These are phyloP conservation scores for Drosophila nigromelanica DNA, from an alignment of 1,140 invertebrate genomes.

Conservation along the genomic window DNA sequence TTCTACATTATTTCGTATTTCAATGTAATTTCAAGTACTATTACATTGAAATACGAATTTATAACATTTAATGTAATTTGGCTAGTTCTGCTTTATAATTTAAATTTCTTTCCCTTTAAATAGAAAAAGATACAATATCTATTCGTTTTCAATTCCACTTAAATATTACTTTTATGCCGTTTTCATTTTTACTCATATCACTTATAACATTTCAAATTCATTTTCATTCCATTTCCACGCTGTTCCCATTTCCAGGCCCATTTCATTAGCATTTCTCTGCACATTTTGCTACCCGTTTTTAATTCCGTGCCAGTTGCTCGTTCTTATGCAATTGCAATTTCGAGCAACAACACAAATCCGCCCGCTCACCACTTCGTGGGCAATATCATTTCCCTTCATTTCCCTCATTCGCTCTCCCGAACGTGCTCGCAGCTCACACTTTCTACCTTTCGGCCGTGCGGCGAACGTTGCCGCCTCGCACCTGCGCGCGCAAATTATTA, in stretches of 20 bases:
- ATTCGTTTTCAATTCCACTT: neutral
- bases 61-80: no score
- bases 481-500: slow-evolving; percentile 64
- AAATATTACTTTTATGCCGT: neutral
- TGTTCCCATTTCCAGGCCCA: slow-evolving; percentile 7
- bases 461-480: slow-evolving; percentile 42
- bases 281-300: neutral
- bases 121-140: no score
- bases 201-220: neutral
- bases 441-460: slow-evolving; percentile 47
- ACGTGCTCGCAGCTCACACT: slow-evolving; percentile 44
- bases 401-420: neutral
- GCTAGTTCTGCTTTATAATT: no score
- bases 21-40: no score
- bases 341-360: neutral
- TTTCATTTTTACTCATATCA: neutral
- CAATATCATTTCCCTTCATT: slow-evolving; percentile 2
- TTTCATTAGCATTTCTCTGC: neutral
- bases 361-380: neutral
- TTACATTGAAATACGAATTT: no score
- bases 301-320: slow-evolving; percentile 6
- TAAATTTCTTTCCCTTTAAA: no score
- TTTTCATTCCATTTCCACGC: slow-evolving; percentile 13
- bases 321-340: slow-evolving; percentile 34
- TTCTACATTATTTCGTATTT: no score